phyloP scores from a whole-genome alignment of 2,113 vertebrate species.

The Perca fluviatilis region DNA sequence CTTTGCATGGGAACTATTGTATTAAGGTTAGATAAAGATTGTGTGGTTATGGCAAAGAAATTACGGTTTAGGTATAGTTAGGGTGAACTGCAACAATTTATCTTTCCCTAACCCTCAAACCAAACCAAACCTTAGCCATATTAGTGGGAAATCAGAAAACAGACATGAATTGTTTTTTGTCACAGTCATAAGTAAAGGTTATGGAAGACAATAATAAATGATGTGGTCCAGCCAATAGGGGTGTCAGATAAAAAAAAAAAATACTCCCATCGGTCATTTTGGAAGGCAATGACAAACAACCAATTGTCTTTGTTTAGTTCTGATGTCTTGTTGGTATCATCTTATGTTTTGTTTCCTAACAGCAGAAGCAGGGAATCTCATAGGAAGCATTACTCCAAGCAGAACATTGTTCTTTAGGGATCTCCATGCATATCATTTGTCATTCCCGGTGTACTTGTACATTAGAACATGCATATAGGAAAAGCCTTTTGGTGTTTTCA shows the following conservation, averaged over 20 bases:
- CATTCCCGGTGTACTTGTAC: too few species aligned
- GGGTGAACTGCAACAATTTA: background rate
- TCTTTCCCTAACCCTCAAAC: background rate
- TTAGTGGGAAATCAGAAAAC: background rate
- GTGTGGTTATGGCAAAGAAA: too few species aligned
- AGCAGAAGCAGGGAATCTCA: background rate
- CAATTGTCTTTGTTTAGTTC: background rate
- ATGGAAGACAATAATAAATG: slow-evolving; percentile 1
- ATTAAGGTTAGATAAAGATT: too few species aligned
- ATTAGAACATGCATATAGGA: background rate
- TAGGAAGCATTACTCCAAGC: background rate
- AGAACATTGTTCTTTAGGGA: background rate
- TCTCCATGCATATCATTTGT: too few species aligned
- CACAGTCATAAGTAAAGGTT: background rate
- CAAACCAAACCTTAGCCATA: background rate
- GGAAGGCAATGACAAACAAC: background rate
- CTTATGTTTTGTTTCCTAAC: background rate
- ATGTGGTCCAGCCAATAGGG: background rate
- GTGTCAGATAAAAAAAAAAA: background rate
- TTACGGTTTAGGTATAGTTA: too few species aligned
- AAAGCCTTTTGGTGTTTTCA: background rate
- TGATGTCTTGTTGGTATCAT: background rate
- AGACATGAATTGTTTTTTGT: background rate
- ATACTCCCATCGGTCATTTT: background rate
- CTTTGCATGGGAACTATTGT: too few species aligned